A percentile compares a stretch with the other conserved stretches of the same genome.
Conservation (phyloP, 2,113 vertebrate genomes). For the Scophthalmus maximus region DNA sequence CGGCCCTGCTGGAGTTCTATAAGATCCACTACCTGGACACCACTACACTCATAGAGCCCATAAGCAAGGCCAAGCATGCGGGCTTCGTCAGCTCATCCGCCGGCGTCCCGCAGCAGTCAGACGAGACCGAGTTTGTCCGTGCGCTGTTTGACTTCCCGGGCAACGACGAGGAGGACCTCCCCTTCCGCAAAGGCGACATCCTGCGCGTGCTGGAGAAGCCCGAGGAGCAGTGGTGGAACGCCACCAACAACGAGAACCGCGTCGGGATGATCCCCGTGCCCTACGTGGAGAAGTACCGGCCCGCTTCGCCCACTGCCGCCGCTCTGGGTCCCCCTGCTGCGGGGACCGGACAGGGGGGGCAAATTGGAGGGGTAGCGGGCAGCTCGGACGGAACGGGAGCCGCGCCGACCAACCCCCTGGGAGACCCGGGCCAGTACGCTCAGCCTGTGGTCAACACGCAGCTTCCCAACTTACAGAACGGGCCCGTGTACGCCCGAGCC, state of each 20-base stretch:
- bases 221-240: conserved; percentile 99
- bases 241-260: conserved; percentile 92
- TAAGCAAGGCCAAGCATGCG: conserved; percentile 87
- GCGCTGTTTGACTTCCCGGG: conserved; percentile 98
- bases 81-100: conserved; percentile 65
- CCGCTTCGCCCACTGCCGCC: conserved; percentile 85
- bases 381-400: conserved; percentile 86
- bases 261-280: conserved; percentile 98
- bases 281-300: conserved; percentile 97
- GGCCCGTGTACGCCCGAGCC: conserved; percentile 95
- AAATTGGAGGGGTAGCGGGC: conserved; percentile 64
- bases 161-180: conserved; percentile 98
- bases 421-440: conserved; percentile 95
- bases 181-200: conserved; percentile 96
- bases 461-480: conserved; percentile 98
- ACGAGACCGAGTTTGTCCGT: conserved; percentile 92
- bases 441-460: conserved; percentile 90
- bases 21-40: conserved; percentile 99
- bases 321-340: neutral
- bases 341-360: conserved; percentile 35
- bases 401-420: conserved; percentile 84
- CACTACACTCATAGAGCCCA: conserved; percentile 96
- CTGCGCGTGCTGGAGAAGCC: conserved; percentile 95
- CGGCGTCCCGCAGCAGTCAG: conserved; percentile 83
- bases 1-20: conserved; percentile 96